Evolutionary conservation across 2,888 invertebrate genomes (phyloP).

Genomic region (Lepidochitona cinerea): DNA sequence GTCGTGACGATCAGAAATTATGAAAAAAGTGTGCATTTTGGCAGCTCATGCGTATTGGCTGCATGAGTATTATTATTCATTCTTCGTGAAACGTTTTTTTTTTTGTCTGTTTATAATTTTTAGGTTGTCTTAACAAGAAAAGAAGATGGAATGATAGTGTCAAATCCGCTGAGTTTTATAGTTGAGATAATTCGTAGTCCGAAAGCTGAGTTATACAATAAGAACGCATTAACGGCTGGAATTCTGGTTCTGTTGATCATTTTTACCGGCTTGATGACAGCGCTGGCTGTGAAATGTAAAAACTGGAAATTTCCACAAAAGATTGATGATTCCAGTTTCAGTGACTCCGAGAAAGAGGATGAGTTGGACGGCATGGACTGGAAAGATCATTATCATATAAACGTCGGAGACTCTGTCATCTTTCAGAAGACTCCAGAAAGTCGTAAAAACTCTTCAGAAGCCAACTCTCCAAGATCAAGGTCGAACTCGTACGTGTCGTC

Average conservation of each 20-base stretch:
- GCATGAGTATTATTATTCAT: too few relatives aligned
- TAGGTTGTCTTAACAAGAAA: not conserved
- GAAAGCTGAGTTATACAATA: not conserved
- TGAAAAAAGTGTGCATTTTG: too few relatives aligned
- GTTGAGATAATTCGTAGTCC: not conserved
- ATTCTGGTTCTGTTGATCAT: constrained; percentile 13
- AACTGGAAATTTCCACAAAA: not conserved
- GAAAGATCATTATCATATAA: constrained; percentile 2
- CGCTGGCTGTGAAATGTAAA: not conserved
- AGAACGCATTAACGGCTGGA: not conserved
- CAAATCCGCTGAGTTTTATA: constrained; percentile 1
- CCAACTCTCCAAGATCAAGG: too few relatives aligned
- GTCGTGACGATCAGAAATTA: too few relatives aligned
- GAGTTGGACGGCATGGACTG: not conserved
- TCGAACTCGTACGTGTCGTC: too few relatives aligned
- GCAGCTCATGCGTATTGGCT: too few relatives aligned
- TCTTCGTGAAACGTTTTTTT: too few relatives aligned
- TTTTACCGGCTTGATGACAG: not conserved
- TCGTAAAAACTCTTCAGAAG: too few relatives aligned
- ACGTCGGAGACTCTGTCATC: not conserved
- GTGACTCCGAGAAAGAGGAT: not conserved
- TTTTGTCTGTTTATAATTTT: not conserved
- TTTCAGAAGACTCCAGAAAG: not conserved
- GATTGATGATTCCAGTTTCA: not conserved
- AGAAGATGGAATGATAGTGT: not conserved